A percentile compares a stretch with the other conserved stretches of the same genome.
phyloP scores from a whole-genome alignment of 1,140 invertebrate genomes.

The Mercenaria mercenaria region DNA sequence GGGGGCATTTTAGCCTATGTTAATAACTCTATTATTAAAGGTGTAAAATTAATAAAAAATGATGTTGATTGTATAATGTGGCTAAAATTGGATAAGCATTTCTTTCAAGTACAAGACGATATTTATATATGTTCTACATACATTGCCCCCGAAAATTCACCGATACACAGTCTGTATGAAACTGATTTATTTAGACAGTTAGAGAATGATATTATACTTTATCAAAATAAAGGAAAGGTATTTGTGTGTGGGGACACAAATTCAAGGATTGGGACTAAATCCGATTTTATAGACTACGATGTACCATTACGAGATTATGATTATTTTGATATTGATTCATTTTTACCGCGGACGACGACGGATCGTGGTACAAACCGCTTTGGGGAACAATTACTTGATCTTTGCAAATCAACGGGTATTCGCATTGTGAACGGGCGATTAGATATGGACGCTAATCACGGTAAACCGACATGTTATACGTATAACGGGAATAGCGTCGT shows the following conservation, averaged over 20 bases:
- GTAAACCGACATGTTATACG: neutral
- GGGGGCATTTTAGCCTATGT: slow-evolving; percentile 32
- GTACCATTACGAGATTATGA: neutral
- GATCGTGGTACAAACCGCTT: neutral
- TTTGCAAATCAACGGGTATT: slow-evolving; percentile 28
- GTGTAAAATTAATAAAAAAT: slow-evolving; percentile 32
- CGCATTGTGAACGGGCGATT: slow-evolving; percentile 22
- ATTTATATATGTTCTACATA: slow-evolving; percentile 24
- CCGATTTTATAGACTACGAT: slow-evolving; percentile 32
- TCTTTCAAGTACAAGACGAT: slow-evolving; percentile 13
- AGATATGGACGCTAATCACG: neutral
- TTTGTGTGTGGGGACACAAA: neutral
- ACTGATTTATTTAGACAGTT: slow-evolving; percentile 6
- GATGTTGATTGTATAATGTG: slow-evolving; percentile 19
- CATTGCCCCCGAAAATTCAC: slow-evolving; percentile 23
- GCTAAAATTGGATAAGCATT: slow-evolving; percentile 39
- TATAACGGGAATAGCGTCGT: slow-evolving; percentile 22
- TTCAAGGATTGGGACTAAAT: neutral
- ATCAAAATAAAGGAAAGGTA: neutral
- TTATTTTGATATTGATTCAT: neutral
- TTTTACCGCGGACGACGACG: neutral
- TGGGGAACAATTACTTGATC: slow-evolving; percentile 11
- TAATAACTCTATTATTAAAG: slow-evolving; percentile 29
- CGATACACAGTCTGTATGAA: slow-evolving; percentile 7
- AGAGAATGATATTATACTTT: slow-evolving; percentile 1